A percentile compares a stretch with the other conserved stretches of the same genome.
phyloP scores from a whole-genome alignment of 2,797 vertebrate species.

The Liasis olivaceus region DNA sequence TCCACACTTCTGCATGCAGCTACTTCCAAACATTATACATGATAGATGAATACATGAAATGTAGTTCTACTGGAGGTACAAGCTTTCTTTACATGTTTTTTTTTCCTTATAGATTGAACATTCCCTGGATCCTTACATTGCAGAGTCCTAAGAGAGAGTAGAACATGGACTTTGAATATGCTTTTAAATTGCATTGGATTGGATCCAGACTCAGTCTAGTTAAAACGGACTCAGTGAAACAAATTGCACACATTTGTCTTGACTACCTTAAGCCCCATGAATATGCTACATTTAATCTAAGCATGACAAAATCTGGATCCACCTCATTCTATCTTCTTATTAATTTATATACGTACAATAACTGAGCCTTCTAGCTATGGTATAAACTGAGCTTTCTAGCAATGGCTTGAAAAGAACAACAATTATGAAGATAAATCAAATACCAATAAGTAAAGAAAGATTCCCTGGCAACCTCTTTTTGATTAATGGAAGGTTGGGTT shows the following conservation, averaged over 20 bases:
- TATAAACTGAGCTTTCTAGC: not conserved
- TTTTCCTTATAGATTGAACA: too few species aligned
- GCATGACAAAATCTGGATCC: too few species aligned
- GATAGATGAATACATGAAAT: too few species aligned
- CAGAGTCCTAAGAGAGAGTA: not conserved
- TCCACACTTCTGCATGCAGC: not conserved
- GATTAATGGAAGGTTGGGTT: not conserved
- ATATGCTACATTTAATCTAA: not conserved
- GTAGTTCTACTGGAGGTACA: too few species aligned
- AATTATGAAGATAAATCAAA: not conserved
- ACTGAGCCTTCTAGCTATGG: not conserved
- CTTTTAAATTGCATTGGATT: too few species aligned
- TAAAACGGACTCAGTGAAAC: too few species aligned
- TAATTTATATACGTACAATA: not conserved
- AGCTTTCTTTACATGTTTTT: too few species aligned
- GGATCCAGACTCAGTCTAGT: too few species aligned
- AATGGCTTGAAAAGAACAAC: not conserved
- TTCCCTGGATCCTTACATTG: not conserved
- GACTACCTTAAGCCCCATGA: too few species aligned
- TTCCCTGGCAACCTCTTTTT: not conserved
- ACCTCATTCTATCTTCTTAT: not conserved
- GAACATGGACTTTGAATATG: too few species aligned
- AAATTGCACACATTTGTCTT: too few species aligned
- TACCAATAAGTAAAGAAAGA: not conserved
- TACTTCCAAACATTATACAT: too few species aligned